These are phyloP conservation scores for Zootermopsis nevadensis DNA, from an alignment of 2,888 invertebrate genomes.

Conservation along the genomic window DNA sequence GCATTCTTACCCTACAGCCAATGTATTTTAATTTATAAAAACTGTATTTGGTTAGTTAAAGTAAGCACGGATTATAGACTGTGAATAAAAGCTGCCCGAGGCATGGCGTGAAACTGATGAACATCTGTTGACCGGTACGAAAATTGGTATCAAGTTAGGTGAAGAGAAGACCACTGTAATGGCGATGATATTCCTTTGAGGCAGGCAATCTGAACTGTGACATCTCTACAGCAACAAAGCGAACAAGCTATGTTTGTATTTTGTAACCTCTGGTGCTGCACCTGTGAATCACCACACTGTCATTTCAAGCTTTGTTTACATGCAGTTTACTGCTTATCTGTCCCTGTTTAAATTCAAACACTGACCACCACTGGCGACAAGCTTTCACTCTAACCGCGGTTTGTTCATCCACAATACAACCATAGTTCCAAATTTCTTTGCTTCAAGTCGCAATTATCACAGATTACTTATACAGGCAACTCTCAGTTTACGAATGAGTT, in stretches of 20 bases:
- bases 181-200: not conserved
- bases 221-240: not conserved
- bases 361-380: not conserved
- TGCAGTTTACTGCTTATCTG: not conserved
- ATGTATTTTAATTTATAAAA: too few relatives aligned
- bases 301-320: slow-evolving; percentile 20
- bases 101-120: too few relatives aligned
- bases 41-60: too few relatives aligned
- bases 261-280: not conserved
- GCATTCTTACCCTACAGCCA: too few relatives aligned
- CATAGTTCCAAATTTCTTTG: slow-evolving; percentile 5
- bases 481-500: too few relatives aligned
- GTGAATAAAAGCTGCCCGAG: too few relatives aligned
- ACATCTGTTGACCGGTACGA: too few relatives aligned
- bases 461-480: too few relatives aligned
- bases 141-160: too few relatives aligned
- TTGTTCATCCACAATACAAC: not conserved
- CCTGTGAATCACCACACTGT: slow-evolving; percentile 15
- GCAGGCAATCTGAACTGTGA: not conserved
- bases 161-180: too few relatives aligned
- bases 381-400: not conserved
- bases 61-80: too few relatives aligned
- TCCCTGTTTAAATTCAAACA: slow-evolving; percentile 5
- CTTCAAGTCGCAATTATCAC: not conserved
- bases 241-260: slow-evolving; percentile 19